Percentiles rank a stretch among this genome's conserved stretches.
These are phyloP conservation scores for Cebus imitator DNA, from an alignment of 2,113 vertebrate species.

Conservation along the genomic window DNA sequence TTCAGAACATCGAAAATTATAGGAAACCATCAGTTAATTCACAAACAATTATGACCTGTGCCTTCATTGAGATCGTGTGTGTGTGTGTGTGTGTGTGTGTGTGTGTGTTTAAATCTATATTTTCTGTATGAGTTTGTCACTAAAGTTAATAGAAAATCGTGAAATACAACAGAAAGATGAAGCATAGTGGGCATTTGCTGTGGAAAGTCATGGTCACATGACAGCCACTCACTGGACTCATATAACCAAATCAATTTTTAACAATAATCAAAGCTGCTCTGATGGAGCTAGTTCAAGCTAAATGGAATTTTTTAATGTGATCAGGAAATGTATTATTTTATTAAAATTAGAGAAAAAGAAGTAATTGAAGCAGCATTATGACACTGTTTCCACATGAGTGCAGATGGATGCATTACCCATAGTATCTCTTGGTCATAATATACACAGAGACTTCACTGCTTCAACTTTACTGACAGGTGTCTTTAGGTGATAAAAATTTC, in stretches of 20 bases:
- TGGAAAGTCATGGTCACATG: not conserved
- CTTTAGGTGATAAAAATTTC: not conserved
- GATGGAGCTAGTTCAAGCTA: slow-evolving; percentile 33
- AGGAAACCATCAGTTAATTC: slow-evolving; percentile 24
- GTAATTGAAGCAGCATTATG: not conserved
- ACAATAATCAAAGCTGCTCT: slow-evolving; percentile 45
- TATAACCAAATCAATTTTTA: slow-evolving; percentile 56
- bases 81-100: too few species aligned
- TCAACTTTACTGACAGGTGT: not conserved
- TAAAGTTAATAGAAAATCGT: slow-evolving; percentile 61
- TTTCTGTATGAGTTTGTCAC: slow-evolving; percentile 16
- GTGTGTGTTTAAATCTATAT: not conserved
- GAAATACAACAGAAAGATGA: slow-evolving; percentile 53
- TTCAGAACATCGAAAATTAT: slow-evolving; percentile 47
- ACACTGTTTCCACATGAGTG: not conserved
- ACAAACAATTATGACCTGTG: not conserved
- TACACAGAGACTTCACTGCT: not conserved
- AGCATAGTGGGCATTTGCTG: slow-evolving; percentile 1
- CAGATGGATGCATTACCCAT: not conserved
- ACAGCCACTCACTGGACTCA: not conserved
- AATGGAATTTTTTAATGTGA: slow-evolving; percentile 38
- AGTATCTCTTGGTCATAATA: not conserved
- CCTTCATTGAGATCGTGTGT: slow-evolving; percentile 11
- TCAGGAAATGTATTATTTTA: slow-evolving; percentile 26
- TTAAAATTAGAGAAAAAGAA: slow-evolving; percentile 25